A percentile compares a stretch with the other conserved stretches of the same genome.
These are phyloP conservation scores for Ashinkailepas kermadecensis DNA, from an alignment of 2,888 invertebrate genomes.

Conservation along the genomic window DNA sequence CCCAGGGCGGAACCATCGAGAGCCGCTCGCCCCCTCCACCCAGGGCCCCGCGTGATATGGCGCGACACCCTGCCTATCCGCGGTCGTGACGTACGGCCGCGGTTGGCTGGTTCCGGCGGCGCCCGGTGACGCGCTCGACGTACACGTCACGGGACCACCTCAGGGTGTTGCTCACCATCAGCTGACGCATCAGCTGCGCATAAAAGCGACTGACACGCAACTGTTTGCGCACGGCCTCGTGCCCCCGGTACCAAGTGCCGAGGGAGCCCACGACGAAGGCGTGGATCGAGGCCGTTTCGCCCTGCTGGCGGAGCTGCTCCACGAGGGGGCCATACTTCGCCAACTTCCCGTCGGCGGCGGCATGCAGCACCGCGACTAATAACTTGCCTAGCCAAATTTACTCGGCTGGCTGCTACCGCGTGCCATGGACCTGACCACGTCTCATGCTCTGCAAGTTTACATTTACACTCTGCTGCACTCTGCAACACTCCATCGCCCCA, in stretches of 20 bases:
- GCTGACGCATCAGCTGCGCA: conserved; percentile 35
- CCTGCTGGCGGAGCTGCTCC: background rate
- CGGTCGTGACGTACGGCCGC: background rate
- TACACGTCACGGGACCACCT: conserved; percentile 39
- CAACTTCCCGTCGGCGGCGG: background rate
- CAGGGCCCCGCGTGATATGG: no score
- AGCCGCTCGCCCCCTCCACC: no score
- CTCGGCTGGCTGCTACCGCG: no score
- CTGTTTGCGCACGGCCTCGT: background rate
- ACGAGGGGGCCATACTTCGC: background rate
- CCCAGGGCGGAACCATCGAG: background rate
- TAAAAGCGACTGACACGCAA: conserved; percentile 29
- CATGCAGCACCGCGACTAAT: background rate
- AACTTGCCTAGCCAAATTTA: no score
- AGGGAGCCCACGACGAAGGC: background rate
- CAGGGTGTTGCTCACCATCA: conserved; percentile 37
- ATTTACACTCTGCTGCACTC: no score
- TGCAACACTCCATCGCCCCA: no score
- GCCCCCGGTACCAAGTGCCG: background rate
- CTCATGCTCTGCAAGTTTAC: no score
- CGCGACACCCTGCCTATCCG: background rate
- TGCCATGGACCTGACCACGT: no score
- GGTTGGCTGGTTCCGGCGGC: background rate
- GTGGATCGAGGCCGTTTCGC: background rate
- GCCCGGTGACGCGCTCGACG: conserved; percentile 38